Percentiles rank a stretch among this genome's conserved stretches.
phyloP scores from a whole-genome alignment of 2,113 vertebrate genomes.

The Platanista minor region DNA sequence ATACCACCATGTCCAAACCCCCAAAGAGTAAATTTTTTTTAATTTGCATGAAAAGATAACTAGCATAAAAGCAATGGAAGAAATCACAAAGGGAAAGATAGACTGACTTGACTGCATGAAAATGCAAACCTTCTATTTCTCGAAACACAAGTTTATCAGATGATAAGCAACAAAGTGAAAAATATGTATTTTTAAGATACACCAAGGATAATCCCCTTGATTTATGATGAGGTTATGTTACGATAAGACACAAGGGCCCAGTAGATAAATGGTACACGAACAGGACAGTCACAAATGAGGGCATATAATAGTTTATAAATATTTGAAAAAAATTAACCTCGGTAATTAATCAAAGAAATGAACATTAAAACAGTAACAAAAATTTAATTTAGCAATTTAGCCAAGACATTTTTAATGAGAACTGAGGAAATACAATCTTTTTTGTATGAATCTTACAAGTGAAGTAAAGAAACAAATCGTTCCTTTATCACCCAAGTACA shows the following conservation, averaged over 20 bases:
- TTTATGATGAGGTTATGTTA: neutral
- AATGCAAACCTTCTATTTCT: conserved; percentile 16
- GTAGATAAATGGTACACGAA: neutral
- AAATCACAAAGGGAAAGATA: conserved; percentile 35
- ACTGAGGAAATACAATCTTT: neutral
- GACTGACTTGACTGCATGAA: neutral
- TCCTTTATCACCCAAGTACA: neutral
- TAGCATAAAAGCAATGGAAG: conserved; percentile 5
- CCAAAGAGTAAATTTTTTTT: neutral
- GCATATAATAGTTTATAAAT: neutral
- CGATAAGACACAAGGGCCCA: neutral
- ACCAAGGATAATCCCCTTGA: neutral
- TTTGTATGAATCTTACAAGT: neutral
- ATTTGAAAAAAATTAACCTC: conserved; percentile 4
- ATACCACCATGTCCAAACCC: neutral
- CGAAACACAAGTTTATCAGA: conserved; percentile 9
- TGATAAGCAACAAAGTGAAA: neutral
- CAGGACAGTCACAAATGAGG: neutral
- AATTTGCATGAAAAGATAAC: conserved; percentile 6
- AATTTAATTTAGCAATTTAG: neutral
- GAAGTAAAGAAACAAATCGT: neutral
- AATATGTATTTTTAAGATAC: neutral
- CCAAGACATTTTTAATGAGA: neutral
- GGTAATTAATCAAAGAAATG: conserved; percentile 31
- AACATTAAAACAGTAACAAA: neutral